Base-by-base conservation (phyloP, 1,140 invertebrate species). In the Lysiphlebus fabarum region DNA sequence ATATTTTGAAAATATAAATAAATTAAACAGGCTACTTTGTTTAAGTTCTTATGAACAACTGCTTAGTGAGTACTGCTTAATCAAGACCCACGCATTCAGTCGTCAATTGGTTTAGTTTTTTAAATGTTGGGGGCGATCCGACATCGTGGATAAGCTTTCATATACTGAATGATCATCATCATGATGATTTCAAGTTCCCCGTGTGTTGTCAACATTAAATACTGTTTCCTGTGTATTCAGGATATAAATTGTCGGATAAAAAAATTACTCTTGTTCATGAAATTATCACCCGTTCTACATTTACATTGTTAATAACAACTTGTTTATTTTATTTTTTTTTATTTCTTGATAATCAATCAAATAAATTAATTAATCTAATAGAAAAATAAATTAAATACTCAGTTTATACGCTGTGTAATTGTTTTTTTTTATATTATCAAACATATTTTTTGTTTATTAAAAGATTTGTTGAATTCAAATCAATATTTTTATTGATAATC, bases 141-240 rank as follows among this genome's bases (percentile, higher is more conserved):
- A 33, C 54, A 45, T 43, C 53, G 41, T 43, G 53, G 26, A 43
- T 45, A 26, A 56, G 26, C 44, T 47, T 36, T 26, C 26, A 47
- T 33, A 34, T 44, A 56, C 12, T 34, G 36, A 38, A 33, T 47
- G 44, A 34, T 45, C 33, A 56, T 44, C 33, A 33, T 38, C 7
- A 37, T 54, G 12, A n/a, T 54, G 40, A 36, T 34, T 33, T 47
- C 40, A 26, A 26, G 17, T 26, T 26, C 54, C 43, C 43, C 47
- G 14, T 49, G 8, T 34, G 33, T 33, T 45, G 17, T 26, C 17
- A 26, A 26, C 54, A 63, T 70, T 72, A 72, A 71, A 72, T 65
- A 70, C 62, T 61, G 70, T 67, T 72, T 72, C 70, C 70, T 72
- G 69, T 65, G 61, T 67, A 47, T 56, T 53, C 34, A 40, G 59